phyloP scores from a whole-genome alignment of 1,140 invertebrate genomes.

The Portunus trituberculatus region DNA sequence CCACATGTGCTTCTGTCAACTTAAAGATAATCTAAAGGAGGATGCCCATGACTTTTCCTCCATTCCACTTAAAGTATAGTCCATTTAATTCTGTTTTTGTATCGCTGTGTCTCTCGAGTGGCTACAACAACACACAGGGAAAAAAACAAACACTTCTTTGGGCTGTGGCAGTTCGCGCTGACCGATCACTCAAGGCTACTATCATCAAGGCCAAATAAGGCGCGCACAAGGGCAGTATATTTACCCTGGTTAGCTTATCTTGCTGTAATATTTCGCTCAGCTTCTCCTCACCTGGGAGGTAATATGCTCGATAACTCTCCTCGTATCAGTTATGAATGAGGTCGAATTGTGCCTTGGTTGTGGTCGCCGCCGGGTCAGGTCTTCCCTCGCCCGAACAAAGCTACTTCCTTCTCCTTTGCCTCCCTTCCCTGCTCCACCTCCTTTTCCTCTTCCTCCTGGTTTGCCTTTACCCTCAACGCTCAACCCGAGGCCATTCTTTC shows the following conservation, averaged over 20 bases:
- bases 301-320: constrained; percentile 15
- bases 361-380: not conserved
- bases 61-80: no score
- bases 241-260: not conserved
- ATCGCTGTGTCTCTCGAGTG: not conserved
- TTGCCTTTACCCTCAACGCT: not conserved
- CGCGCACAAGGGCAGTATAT: not conserved
- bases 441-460: no score
- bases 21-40: no score
- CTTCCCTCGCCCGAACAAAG: not conserved
- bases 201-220: not conserved
- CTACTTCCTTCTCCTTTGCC: not conserved
- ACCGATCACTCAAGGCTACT: not conserved
- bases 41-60: no score
- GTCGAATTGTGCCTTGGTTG: not conserved
- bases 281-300: not conserved
- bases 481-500: not conserved
- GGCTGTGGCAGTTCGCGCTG: not conserved
- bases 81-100: not conserved
- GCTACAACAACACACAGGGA: not conserved
- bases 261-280: not conserved
- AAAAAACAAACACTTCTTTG: not conserved
- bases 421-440: not conserved
- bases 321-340: not conserved
- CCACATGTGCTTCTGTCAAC: no score